Percentiles rank a stretch among this genome's conserved stretches.
Evolutionary conservation across 1,140 invertebrate species (phyloP).

Genomic region (Ceratitis capitata): DNA sequence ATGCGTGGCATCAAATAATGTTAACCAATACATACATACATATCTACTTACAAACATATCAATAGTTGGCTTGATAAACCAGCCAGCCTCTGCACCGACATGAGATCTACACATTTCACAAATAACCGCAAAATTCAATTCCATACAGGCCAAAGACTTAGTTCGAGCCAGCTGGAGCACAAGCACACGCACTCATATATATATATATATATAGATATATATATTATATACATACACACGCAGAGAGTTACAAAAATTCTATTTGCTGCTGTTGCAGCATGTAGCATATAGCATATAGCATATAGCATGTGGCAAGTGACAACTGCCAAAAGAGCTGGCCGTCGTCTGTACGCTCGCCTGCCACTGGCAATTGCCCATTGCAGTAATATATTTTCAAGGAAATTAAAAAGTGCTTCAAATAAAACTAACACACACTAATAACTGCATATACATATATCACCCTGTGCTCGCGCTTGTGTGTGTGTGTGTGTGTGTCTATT

Average conservation of each 20-base stretch:
- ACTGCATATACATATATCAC: background rate
- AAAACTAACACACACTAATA: background rate
- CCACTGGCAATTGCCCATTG: slow-evolving; percentile 27
- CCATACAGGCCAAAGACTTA: background rate
- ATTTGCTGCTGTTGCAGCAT: background rate
- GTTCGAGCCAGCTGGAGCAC: background rate
- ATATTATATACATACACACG: background rate
- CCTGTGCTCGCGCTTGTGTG: too few species aligned
- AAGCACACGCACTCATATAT: background rate
- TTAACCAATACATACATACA: too few species aligned
- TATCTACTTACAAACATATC: too few species aligned
- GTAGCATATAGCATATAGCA: background rate
- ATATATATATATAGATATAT: background rate
- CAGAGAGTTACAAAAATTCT: too few species aligned
- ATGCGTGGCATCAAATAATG: background rate
- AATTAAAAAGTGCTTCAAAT: slow-evolving; percentile 22
- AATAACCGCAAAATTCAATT: slow-evolving; percentile 34
- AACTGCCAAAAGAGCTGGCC: slow-evolving; percentile 34
- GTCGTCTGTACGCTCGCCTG: too few species aligned
- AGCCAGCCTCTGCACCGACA: background rate
- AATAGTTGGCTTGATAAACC: background rate
- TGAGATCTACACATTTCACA: background rate
- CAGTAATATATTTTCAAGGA: slow-evolving; percentile 31
- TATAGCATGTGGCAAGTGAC: slow-evolving; percentile 10
- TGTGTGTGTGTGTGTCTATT: background rate